Evolutionary conservation across 2,888 invertebrate species (phyloP).

Genomic region (Chloroclystis v-ata): DNA sequence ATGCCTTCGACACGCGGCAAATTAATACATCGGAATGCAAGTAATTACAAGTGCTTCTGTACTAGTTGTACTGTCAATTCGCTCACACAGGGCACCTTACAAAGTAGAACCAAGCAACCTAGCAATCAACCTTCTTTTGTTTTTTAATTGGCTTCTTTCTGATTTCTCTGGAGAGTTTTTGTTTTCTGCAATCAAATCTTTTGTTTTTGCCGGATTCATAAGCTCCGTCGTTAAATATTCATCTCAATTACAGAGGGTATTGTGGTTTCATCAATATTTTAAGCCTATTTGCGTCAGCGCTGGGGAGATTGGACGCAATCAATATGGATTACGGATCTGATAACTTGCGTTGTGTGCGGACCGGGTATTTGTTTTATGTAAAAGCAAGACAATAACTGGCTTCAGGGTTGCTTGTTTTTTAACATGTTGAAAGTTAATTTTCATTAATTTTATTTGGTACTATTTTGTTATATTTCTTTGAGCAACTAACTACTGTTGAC

Average conservation of each 20-base stretch:
- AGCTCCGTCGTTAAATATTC: conserved; percentile 1
- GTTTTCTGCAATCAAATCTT: neutral
- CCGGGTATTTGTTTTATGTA: conserved; percentile 2
- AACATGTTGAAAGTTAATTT: too few species aligned
- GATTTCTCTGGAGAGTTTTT: neutral
- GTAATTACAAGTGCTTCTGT: conserved; percentile 25
- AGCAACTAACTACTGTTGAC: too few species aligned
- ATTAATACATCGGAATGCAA: conserved; percentile 31
- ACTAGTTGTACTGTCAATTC: conserved; percentile 18
- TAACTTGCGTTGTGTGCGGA: conserved; percentile 20
- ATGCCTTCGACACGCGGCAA: conserved; percentile 28
- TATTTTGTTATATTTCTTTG: too few species aligned
- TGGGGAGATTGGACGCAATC: conserved; percentile 44
- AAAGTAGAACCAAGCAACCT: neutral
- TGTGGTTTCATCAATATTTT: conserved; percentile 22
- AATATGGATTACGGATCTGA: conserved; percentile 38
- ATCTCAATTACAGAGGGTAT: conserved; percentile 11
- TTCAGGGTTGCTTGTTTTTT: neutral
- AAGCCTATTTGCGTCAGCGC: conserved; percentile 28
- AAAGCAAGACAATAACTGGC: conserved; percentile 9
- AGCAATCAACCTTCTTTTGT: conserved; percentile 1
- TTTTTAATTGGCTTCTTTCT: neutral
- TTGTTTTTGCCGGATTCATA: neutral
- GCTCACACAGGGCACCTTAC: neutral
- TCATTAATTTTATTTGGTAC: too few species aligned